A percentile compares a stretch with the other conserved stretches of the same genome.
Evolutionary conservation across 23 tunicate species (phyloP).

Genomic region (Aplidium turbinatum): DNA sequence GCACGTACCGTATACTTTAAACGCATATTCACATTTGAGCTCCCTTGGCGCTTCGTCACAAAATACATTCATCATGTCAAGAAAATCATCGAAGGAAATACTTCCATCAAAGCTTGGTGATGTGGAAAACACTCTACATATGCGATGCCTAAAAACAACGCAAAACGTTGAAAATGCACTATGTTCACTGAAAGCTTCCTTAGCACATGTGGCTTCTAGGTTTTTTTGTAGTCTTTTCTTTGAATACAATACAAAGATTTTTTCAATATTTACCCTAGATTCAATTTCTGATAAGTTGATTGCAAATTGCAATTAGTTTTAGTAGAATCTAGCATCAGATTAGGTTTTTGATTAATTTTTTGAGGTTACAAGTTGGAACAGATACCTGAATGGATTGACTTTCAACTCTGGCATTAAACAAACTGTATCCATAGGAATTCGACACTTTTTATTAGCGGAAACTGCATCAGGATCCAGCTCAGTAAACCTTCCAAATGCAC

Average conservation of each 20-base stretch:
- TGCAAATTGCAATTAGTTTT: too few species aligned
- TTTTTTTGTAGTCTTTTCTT: too few species aligned
- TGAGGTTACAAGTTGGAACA: neutral
- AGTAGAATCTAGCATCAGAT: too few species aligned
- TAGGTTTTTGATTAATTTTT: neutral
- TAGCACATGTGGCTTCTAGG: too few species aligned
- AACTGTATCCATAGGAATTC: slow-evolving; percentile 58
- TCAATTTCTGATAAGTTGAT: too few species aligned
- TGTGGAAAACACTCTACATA: slow-evolving; percentile 86
- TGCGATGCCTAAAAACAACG: slow-evolving; percentile 48
- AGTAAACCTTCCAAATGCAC: slow-evolving; percentile 52
- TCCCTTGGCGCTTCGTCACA: slow-evolving; percentile 69
- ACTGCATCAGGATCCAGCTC: slow-evolving; percentile 52
- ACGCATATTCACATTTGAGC: slow-evolving; percentile 83
- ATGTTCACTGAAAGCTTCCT: too few species aligned
- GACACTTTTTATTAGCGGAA: slow-evolving; percentile 20
- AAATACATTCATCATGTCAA: slow-evolving; percentile 92
- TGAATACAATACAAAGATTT: too few species aligned
- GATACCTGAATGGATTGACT: slow-evolving; percentile 82
- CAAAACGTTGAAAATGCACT: neutral
- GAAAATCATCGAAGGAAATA: slow-evolving; percentile 83
- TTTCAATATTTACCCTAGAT: too few species aligned
- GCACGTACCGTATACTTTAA: slow-evolving; percentile 73
- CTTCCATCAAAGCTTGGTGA: slow-evolving; percentile 62
- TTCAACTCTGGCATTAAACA: slow-evolving; percentile 60